Conservation (phyloP, 2,113 vertebrate species). For the Gymnogyps californianus region DNA sequence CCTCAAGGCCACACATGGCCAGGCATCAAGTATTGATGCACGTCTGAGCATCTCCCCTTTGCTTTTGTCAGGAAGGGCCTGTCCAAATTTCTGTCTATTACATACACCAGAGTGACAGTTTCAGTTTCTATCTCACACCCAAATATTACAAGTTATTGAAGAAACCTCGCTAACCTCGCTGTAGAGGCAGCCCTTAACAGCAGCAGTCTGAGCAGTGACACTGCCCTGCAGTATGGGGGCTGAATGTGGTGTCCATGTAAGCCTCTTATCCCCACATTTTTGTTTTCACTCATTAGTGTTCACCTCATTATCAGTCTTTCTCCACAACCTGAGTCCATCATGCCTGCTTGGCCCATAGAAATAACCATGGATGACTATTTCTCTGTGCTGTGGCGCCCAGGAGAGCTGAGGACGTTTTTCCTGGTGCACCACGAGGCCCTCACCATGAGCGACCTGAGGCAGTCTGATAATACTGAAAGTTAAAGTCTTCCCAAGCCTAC, state of each 20-base stretch:
- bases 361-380: background rate
- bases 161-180: accelerated
- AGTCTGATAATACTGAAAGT: background rate
- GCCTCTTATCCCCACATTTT: background rate
- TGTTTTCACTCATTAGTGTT: background rate
- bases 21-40: background rate
- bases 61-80: background rate
- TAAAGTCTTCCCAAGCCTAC: background rate
- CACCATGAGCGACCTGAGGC: background rate
- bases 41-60: background rate
- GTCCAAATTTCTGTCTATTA: background rate
- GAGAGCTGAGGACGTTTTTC: background rate
- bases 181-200: background rate
- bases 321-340: background rate
- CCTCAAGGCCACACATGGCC: background rate
- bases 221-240: accelerated
- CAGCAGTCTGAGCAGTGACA: background rate
- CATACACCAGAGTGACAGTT: background rate
- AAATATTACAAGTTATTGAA: background rate
- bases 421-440: background rate
- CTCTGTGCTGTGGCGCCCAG: background rate
- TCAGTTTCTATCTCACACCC: background rate
- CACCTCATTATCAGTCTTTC: background rate
- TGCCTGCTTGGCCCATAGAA: background rate
- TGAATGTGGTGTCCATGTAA: background rate